Percentiles rank a stretch among this genome's conserved stretches.
These are phyloP conservation scores for Thalassoma bifasciatum DNA, from an alignment of 2,113 vertebrate species.

Conservation along the genomic window DNA sequence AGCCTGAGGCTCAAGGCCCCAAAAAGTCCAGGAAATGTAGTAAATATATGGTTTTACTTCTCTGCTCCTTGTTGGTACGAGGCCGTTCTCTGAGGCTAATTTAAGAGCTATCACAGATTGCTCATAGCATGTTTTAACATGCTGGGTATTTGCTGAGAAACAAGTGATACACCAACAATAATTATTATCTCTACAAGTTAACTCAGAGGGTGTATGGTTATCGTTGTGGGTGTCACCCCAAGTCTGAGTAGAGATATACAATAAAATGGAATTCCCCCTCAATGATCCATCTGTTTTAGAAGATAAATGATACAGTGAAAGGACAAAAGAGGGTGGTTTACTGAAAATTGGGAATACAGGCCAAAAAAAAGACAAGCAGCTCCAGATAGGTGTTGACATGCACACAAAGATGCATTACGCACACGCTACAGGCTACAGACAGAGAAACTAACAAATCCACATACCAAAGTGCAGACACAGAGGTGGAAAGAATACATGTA, in stretches of 20 bases:
- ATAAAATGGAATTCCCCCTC: constrained; percentile 59
- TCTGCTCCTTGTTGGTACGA: constrained; percentile 14
- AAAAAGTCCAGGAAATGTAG: background rate
- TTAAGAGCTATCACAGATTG: constrained; percentile 12
- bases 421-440: constrained; percentile 9
- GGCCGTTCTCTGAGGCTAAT: constrained; percentile 1
- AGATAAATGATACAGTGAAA: constrained; percentile 34
- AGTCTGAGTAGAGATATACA: constrained; percentile 18
- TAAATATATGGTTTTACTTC: constrained; percentile 21
- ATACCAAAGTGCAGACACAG: constrained; percentile 18
- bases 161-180: constrained; percentile 23
- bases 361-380: background rate
- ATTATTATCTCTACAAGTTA: constrained; percentile 40
- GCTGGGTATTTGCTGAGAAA: constrained; percentile 18
- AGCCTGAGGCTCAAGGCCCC: constrained; percentile 2
- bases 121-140: constrained; percentile 27
- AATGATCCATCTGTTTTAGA: constrained; percentile 49
- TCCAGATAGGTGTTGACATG: background rate
- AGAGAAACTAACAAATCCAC: constrained; percentile 8
- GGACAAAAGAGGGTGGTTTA: background rate
- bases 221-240: constrained; percentile 18
- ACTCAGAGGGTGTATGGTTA: constrained; percentile 36
- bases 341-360: constrained; percentile 1
- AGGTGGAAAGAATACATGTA: constrained; percentile 7
- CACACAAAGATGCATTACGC: constrained; percentile 1